A percentile compares a stretch with the other conserved stretches of the same genome.
Conservation (phyloP, 2,797 vertebrate genomes). For the Neopelma chrysocephalum region DNA sequence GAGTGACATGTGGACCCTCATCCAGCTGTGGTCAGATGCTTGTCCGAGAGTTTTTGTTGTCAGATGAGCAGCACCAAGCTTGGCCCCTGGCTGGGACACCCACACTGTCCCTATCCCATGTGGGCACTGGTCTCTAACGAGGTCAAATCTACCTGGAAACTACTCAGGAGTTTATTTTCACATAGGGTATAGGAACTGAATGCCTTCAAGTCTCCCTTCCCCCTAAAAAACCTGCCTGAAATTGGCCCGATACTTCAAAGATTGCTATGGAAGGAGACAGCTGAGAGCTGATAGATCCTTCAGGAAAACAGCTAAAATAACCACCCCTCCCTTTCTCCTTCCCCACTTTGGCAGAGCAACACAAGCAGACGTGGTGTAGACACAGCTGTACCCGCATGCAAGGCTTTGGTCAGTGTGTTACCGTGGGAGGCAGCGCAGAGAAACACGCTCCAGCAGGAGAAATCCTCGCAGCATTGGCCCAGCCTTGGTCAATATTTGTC, state of each 20-base stretch:
- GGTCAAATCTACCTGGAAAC: background rate
- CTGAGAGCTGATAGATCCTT: background rate
- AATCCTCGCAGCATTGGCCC: conserved; percentile 13
- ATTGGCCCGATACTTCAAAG: background rate
- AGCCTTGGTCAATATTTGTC: background rate
- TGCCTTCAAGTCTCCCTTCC: background rate
- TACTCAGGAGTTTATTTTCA: background rate
- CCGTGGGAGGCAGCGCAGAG: background rate
- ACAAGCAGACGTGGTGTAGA: conserved; percentile 47
- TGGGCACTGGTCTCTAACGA: background rate
- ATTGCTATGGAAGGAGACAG: background rate
- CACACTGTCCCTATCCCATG: background rate
- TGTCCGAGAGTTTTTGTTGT: background rate
- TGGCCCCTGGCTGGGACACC: background rate
- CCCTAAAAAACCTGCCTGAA: background rate
- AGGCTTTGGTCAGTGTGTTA: conserved; percentile 52
- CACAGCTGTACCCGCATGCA: conserved; percentile 33
- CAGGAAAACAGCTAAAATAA: background rate
- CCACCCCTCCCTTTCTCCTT: conserved; percentile 30
- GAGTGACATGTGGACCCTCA: background rate
- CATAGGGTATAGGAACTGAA: background rate
- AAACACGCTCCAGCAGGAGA: background rate
- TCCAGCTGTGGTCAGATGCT: background rate
- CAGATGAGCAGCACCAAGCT: fast-evolving
- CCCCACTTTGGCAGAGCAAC: background rate